phyloP scores from a whole-genome alignment of 1,140 invertebrate species.

The Amyelois transitella region DNA sequence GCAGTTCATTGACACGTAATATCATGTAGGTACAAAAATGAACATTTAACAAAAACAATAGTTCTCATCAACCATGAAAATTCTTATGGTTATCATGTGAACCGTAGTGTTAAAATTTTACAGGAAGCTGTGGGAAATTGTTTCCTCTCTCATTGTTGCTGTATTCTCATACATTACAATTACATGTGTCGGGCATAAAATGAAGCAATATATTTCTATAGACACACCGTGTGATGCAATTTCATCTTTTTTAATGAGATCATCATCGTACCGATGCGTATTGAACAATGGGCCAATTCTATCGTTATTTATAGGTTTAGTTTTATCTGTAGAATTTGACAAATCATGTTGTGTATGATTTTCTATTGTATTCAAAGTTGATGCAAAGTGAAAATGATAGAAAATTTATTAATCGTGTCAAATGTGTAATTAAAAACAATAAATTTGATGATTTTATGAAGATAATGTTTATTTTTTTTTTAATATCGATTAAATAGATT shows the following conservation, averaged over 20 bases:
- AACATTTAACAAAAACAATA: background rate
- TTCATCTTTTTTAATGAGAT: background rate
- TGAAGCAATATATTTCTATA: background rate
- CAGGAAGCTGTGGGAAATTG: background rate
- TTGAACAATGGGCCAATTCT: background rate
- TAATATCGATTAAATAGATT: background rate
- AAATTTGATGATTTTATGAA: no score
- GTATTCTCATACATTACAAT: background rate
- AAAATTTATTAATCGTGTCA: no score
- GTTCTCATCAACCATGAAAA: background rate
- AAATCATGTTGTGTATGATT: no score
- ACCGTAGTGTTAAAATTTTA: background rate
- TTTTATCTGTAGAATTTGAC: background rate
- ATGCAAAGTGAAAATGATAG: no score
- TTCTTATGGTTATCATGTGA: background rate
- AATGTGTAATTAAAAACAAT: no score
- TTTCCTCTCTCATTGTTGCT: background rate
- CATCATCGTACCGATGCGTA: background rate
- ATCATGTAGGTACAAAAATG: background rate
- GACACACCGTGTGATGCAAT: background rate
- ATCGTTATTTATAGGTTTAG: background rate
- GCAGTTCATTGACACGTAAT: no score
- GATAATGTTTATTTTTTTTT: no score
- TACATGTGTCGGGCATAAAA: background rate
- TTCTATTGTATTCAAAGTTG: no score